phyloP scores from a whole-genome alignment of 2,888 invertebrate species.

The Blastobasis adustella region DNA sequence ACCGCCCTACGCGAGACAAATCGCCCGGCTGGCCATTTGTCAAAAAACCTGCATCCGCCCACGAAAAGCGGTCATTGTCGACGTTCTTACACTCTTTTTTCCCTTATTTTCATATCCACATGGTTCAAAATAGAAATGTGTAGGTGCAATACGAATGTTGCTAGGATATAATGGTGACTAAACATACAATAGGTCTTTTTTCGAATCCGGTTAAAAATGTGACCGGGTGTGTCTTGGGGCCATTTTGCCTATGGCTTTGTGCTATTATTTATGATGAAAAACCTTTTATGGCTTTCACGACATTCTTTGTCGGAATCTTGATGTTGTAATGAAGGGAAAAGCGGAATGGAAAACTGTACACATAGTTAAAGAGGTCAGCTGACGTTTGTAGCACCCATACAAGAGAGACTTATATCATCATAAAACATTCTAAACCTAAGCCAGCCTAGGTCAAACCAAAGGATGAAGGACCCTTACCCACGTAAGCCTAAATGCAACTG shows the following conservation, averaged over 20 bases:
- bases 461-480: too few relatives aligned
- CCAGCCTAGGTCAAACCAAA: too few relatives aligned
- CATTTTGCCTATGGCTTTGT: conserved; percentile 20
- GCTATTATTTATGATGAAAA: background rate
- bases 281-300: background rate
- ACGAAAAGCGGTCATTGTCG: conserved; percentile 62
- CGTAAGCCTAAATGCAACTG: too few relatives aligned
- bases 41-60: conserved; percentile 73
- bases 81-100: conserved; percentile 14
- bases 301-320: background rate
- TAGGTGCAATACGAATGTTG: conserved; percentile 11
- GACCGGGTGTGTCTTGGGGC: conserved; percentile 23
- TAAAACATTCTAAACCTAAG: too few relatives aligned
- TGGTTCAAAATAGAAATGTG: conserved; percentile 22
- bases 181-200: conserved; percentile 29
- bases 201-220: conserved; percentile 27
- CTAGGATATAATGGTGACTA: conserved; percentile 30
- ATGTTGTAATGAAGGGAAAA: background rate
- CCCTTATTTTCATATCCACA: conserved; percentile 26
- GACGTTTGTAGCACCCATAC: too few relatives aligned
- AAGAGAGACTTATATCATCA: too few relatives aligned
- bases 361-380: too few relatives aligned
- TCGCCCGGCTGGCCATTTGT: conserved; percentile 70
- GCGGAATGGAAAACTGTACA: too few relatives aligned
- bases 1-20: conserved; percentile 69